Percentiles rank a stretch among this genome's conserved stretches.
Conservation (phyloP, 37 sponge, comb jelly and placozoan species). For the Geodia barretti region DNA sequence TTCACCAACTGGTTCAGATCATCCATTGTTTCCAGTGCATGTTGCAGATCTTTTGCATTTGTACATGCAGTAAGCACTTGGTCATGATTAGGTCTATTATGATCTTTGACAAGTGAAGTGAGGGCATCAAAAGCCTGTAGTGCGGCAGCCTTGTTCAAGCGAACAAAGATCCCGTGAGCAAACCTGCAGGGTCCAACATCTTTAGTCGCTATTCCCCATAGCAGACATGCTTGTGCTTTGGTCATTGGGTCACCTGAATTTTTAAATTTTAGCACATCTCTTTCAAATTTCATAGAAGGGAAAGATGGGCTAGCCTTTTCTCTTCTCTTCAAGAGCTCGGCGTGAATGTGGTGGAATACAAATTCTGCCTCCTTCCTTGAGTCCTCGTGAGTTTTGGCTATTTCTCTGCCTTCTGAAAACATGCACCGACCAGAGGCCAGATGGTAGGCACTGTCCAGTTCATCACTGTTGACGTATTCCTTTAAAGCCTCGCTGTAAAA, state of each 20-base stretch:
- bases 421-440: slow-evolving; percentile 32
- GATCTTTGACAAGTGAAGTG: neutral
- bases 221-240: slow-evolving; percentile 19
- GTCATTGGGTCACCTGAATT: neutral
- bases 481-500: slow-evolving; percentile 36
- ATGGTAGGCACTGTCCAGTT: slow-evolving; percentile 11
- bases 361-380: neutral
- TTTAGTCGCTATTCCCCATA: slow-evolving; percentile 15
- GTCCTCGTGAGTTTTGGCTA: slow-evolving; percentile 6
- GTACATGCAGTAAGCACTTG: slow-evolving; percentile 26
- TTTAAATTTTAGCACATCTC: neutral
- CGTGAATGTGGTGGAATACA: slow-evolving; percentile 1
- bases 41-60: neutral
- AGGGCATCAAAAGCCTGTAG: slow-evolving; percentile 37
- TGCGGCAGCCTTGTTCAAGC: slow-evolving; percentile 27
- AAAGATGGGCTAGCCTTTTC: neutral
- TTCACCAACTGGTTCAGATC: slow-evolving; percentile 26
- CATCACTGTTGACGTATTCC: neutral
- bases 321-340: neutral
- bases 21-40: neutral
- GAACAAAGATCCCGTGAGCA: slow-evolving; percentile 7
- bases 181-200: neutral
- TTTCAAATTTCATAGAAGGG: neutral
- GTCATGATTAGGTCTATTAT: neutral
- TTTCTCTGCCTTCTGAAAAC: slow-evolving; percentile 9